These are phyloP conservation scores for Dipus sagitta DNA, from an alignment of 2,797 vertebrate genomes.

Conservation along the genomic window DNA sequence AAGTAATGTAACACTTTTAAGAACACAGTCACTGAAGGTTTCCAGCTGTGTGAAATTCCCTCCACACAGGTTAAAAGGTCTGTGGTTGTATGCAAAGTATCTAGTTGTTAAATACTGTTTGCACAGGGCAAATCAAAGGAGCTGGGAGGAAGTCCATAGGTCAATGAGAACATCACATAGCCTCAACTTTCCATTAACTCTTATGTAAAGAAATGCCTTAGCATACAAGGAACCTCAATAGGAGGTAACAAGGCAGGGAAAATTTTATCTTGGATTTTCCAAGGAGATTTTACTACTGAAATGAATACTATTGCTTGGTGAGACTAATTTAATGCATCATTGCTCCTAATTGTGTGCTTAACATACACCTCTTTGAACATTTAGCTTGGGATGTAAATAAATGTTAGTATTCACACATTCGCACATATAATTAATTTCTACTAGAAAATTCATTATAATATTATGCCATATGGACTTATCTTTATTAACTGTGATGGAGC, in stretches of 20 bases:
- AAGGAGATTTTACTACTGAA: constrained; percentile 73
- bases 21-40: constrained; percentile 34
- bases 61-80: constrained; percentile 50
- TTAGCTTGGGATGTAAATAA: constrained; percentile 82
- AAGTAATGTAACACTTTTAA: constrained; percentile 51
- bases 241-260: constrained; percentile 44
- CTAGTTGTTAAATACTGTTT: constrained; percentile 62
- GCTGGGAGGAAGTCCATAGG: constrained; percentile 61
- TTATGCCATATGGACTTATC: constrained; percentile 73
- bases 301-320: constrained; percentile 77
- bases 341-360: constrained; percentile 81
- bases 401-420: constrained; percentile 79
- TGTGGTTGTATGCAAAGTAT: constrained; percentile 65
- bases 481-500: constrained; percentile 74
- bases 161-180: constrained; percentile 63
- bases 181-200: constrained; percentile 57
- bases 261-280: constrained; percentile 74
- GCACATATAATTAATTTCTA: constrained; percentile 82
- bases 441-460: constrained; percentile 77
- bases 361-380: constrained; percentile 76
- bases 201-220: constrained; percentile 50
- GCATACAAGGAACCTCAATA: constrained; percentile 43
- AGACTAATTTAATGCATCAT: constrained; percentile 82
- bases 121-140: constrained; percentile 52
- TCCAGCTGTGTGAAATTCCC: constrained; percentile 66